Conservation (phyloP, 2,113 vertebrate species). For the Mixornis gularis region DNA sequence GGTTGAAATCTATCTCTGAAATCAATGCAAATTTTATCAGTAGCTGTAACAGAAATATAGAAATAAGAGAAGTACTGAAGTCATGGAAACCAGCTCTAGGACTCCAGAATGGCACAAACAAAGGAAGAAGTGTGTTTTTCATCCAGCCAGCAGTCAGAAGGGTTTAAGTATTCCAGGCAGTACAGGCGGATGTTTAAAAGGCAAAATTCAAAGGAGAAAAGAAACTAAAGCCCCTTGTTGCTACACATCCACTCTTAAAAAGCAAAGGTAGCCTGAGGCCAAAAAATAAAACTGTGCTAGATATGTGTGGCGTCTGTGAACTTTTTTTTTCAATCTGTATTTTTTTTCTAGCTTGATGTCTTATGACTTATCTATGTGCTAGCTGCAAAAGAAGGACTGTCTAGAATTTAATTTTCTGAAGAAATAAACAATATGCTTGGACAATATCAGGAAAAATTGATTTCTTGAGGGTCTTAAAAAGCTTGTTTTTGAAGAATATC, state of each 20-base stretch:
- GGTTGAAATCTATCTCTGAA: neutral
- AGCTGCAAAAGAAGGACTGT: neutral
- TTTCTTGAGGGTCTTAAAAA: neutral
- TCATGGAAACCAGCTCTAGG: conserved; percentile 44
- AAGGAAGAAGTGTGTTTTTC: conserved; percentile 32
- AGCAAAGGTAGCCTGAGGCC: neutral
- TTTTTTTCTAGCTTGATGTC: neutral
- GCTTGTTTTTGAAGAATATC: neutral
- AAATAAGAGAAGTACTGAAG: conserved; percentile 9
- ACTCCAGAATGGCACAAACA: neutral
- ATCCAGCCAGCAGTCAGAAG: neutral
- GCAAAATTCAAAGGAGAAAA: conserved; percentile 19
- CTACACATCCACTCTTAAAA: neutral
- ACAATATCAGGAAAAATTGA: neutral
- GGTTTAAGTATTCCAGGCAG: conserved; percentile 41
- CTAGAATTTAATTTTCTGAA: neutral
- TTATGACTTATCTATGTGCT: neutral
- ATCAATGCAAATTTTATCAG: neutral
- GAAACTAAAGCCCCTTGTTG: conserved; percentile 13
- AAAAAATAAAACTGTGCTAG: neutral
- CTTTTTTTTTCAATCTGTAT: neutral
- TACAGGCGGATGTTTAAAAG: conserved; percentile 19
- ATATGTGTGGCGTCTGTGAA: neutral
- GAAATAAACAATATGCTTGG: neutral
- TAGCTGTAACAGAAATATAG: neutral